Evolutionary conservation across 1,140 invertebrate species (phyloP), one percentile per base, ranked within the genome.

Genomic region (Halictus rubicundus): DNA sequence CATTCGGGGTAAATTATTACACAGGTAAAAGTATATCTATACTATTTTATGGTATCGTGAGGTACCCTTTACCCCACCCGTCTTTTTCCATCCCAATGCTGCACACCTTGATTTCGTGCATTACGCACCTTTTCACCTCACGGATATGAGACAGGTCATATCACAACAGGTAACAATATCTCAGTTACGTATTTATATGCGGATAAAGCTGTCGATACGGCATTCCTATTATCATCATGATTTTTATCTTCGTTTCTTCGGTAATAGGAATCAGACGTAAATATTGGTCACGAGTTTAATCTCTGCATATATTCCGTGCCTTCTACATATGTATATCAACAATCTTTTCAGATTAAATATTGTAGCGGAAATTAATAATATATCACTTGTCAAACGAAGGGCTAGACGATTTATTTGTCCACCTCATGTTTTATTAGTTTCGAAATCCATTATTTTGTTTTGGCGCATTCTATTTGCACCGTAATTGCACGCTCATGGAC

Each of bases 31-130:
- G 49, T 74, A 27, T 59, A 79, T n/a, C 39, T 46, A 59, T 27
- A 37, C 23, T 25, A 39, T 79, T 64, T 21, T 73, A 63, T 52
- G 27, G 23, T 52, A 16, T 80, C 42, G 52, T 74, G 42, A 75
- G 39, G 57, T 70, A 54, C 60, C 71, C 59, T 76, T 61, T 64
- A 71, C 81, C 68, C 78, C 75, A 79, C 83, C 81, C 74, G 59
- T 70, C 73, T 68, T 68, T 52, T 64, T 72, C 63, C 74, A 82
- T 60, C 32, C 63, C 61, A 63, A 81, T 86, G 85, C 80, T 81
- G 76, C 78, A 79, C 54, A 86, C 85, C 85, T 87, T 84, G 85
- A 82, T 87, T 84, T 87, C 82, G 75, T 87, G 79, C 79, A 77
- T 87, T 81, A 80, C 79, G 71, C 76, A 81, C 75, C 70, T 86